phyloP scores from a whole-genome alignment of 2,888 invertebrate species.

The Netelia fuscicornis region DNA sequence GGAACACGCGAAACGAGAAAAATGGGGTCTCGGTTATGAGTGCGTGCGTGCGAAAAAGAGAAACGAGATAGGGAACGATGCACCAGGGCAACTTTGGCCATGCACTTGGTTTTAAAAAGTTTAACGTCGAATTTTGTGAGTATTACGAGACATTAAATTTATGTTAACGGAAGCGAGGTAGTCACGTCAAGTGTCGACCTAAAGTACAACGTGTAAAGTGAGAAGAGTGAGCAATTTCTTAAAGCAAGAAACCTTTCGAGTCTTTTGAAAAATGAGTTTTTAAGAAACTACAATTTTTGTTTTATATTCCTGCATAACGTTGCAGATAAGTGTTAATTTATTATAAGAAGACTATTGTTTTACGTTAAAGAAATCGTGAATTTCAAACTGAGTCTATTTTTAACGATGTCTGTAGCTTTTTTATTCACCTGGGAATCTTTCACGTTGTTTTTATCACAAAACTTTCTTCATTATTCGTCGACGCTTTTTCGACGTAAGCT shows the following conservation, averaged over 20 bases:
- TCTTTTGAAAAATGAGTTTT: neutral
- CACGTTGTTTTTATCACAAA: too few species aligned
- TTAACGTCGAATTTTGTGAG: constrained; percentile 33
- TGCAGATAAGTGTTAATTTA: too few species aligned
- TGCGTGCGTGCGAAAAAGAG: neutral
- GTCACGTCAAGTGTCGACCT: neutral
- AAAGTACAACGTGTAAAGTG: constrained; percentile 1
- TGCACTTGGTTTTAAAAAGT: constrained; percentile 35
- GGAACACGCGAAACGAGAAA: constrained; percentile 43
- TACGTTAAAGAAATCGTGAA: too few species aligned
- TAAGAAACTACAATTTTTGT: neutral
- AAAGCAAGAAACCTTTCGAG: constrained; percentile 17
- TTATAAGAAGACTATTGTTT: too few species aligned
- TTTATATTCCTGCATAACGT: too few species aligned
- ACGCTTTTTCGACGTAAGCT: neutral
- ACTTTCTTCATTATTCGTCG: too few species aligned
- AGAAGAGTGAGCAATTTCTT: constrained; percentile 51
- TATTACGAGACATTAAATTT: constrained; percentile 64
- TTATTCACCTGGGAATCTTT: too few species aligned
- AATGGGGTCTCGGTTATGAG: constrained; percentile 16
- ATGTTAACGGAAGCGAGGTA: constrained; percentile 35
- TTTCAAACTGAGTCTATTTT: too few species aligned
- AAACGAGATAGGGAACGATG: too few species aligned
- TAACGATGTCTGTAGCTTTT: too few species aligned
- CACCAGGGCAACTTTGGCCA: neutral